Conservation (phyloP, 2,888 invertebrate species). For the Drymonia ruficornis region DNA sequence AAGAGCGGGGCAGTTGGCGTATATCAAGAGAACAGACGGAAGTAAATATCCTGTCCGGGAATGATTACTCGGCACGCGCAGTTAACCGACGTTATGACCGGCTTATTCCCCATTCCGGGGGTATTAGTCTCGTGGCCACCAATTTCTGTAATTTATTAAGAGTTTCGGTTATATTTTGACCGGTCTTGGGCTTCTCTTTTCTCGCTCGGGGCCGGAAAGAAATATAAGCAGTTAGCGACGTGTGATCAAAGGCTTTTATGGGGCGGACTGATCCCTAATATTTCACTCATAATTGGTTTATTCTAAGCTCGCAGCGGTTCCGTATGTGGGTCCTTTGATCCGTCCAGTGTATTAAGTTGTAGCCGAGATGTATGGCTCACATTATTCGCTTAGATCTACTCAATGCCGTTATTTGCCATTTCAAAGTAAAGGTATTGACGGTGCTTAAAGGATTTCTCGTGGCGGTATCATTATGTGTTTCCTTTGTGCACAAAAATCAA, state of each 20-base stretch:
- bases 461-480: slow-evolving; percentile 13
- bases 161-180: slow-evolving; percentile 70
- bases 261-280: slow-evolving; percentile 81
- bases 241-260: slow-evolving; percentile 79
- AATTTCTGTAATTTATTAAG: slow-evolving; percentile 83
- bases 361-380: slow-evolving; percentile 74
- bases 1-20: slow-evolving; percentile 55
- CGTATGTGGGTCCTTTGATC: slow-evolving; percentile 82
- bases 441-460: slow-evolving; percentile 46
- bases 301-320: slow-evolving; percentile 80
- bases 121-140: slow-evolving; percentile 79
- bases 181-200: slow-evolving; percentile 71
- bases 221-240: slow-evolving; percentile 69
- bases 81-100: slow-evolving; percentile 77
- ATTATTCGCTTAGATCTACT: slow-evolving; percentile 75
- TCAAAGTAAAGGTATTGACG: slow-evolving; percentile 45
- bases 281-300: slow-evolving; percentile 85
- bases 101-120: slow-evolving; percentile 80
- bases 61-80: slow-evolving; percentile 79
- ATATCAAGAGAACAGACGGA: slow-evolving; percentile 74
- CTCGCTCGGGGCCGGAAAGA: slow-evolving; percentile 63
- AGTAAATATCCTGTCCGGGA: slow-evolving; percentile 80
- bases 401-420: slow-evolving; percentile 68
- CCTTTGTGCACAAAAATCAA: background rate
- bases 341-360: slow-evolving; percentile 80